phyloP scores from a whole-genome alignment of 2,888 invertebrate genomes.

The Himalopsyche anomala region DNA sequence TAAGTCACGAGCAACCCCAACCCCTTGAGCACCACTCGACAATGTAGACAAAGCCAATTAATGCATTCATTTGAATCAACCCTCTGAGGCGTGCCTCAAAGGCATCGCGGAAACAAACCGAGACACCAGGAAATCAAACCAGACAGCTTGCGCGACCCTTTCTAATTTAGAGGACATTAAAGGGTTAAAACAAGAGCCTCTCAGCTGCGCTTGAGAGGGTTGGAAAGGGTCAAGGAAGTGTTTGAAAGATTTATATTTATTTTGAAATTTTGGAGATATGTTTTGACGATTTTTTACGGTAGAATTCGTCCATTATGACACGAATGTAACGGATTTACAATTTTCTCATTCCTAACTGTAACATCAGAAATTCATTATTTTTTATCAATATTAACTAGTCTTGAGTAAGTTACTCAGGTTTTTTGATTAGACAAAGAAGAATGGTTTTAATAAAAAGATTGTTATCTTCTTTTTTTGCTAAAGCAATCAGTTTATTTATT shows the following conservation, averaged over 20 bases:
- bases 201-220: constrained; percentile 45
- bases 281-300: neutral
- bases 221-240: constrained; percentile 24
- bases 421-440: too few species aligned
- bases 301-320: too few species aligned
- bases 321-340: too few species aligned
- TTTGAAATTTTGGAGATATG: neutral
- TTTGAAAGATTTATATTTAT: neutral
- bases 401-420: too few species aligned
- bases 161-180: constrained; percentile 45
- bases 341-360: too few species aligned
- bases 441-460: too few species aligned
- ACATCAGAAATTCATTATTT: too few species aligned
- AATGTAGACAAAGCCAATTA: constrained; percentile 64
- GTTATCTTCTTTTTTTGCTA: too few species aligned
- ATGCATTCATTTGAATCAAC: constrained; percentile 63
- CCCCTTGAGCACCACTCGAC: constrained; percentile 43
- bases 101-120: constrained; percentile 58
- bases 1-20: constrained; percentile 19
- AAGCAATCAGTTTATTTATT: too few species aligned
- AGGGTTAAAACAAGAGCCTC: constrained; percentile 56
- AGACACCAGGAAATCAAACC: constrained; percentile 59
- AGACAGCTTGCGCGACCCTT: constrained; percentile 44
- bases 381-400: too few species aligned
- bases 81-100: constrained; percentile 54